Base-by-base conservation (phyloP, 2,113 vertebrate species). In the Synchiropus splendidus region DNA sequence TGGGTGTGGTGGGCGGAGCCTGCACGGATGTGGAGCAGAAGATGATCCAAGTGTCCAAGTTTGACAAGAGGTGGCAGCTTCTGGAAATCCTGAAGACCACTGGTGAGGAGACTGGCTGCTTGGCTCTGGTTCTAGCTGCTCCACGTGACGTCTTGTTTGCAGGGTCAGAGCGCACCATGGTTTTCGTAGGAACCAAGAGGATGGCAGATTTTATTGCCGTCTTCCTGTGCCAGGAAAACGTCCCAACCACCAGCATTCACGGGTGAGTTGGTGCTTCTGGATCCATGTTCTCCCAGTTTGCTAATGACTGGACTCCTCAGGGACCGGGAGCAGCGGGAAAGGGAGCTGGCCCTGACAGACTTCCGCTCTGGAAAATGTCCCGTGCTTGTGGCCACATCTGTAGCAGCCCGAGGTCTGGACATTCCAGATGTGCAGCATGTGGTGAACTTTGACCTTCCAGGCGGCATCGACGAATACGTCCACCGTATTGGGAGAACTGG, bases 401-500 rank as follows among this genome's bases (percentile, higher is more conserved):
- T 98, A 1, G 95, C 92, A 21, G 91, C 92, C 42, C 86, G 95
- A 17, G 92, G 94, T 1, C 71, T 98, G 52, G 94, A 98, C 54
- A 96, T 98, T 37, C 89, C 92, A 61, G 90, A 92, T 0, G 92
- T 98, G 37, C 90, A 96, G 45, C 88, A 94, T 2, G 91, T 97
- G 45, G 89, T 98, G 42, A 97, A 97, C 78, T 92, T 88, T 70
- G 94, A 98, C 53, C 87, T 98, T 16, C 92, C 95, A 5, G 79
- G 76, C 27, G 78, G 70, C 45, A 88, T 97, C 3, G 92, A 95
- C 1, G 95, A 97, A 5, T 98, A 97, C 1, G 90, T 98, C 32
- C 92, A 98, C 64, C 85, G 92, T 14, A 98, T 98, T 33, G 94
- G 92, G 15, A 87, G 92, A 40, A 98, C 92, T 5, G 95, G 92